These are phyloP conservation scores for Drosophila triauraria DNA, from an alignment of 1,140 invertebrate species.

Conservation along the genomic window DNA sequence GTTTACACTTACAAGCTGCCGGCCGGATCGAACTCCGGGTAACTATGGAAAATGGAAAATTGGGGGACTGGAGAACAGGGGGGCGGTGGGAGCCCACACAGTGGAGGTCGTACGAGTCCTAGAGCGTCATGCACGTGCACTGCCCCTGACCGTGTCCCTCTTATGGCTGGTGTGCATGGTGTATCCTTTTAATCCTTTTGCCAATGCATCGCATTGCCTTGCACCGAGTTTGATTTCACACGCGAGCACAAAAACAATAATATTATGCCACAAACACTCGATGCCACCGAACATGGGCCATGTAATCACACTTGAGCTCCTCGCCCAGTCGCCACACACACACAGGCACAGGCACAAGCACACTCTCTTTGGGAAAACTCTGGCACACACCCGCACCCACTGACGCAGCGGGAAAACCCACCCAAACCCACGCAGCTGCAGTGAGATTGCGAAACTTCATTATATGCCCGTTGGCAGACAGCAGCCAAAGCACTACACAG, in stretches of 20 bases:
- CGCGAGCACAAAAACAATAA: slow-evolving; percentile 83
- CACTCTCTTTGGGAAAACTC: slow-evolving; percentile 28
- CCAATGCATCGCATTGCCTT: slow-evolving; percentile 75
- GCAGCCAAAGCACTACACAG: slow-evolving; percentile 16
- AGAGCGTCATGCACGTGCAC: slow-evolving; percentile 42
- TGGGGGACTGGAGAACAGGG: neutral
- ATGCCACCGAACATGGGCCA: slow-evolving; percentile 77
- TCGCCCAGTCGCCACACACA: slow-evolving; percentile 24
- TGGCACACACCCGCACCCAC: neutral
- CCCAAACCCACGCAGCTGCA: slow-evolving; percentile 37
- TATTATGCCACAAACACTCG: slow-evolving; percentile 82
- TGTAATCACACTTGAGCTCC: slow-evolving; percentile 81
- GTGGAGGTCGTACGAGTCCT: slow-evolving; percentile 7
- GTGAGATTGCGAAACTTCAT: slow-evolving; percentile 81
- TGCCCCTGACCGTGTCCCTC: slow-evolving; percentile 5
- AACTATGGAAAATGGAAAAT: slow-evolving; percentile 13
- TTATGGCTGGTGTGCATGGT: slow-evolving; percentile 7
- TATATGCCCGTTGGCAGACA: slow-evolving; percentile 67
- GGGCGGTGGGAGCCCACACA: neutral
- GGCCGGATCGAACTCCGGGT: slow-evolving; percentile 34
- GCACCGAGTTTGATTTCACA: slow-evolving; percentile 80
- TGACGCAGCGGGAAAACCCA: slow-evolving; percentile 11
- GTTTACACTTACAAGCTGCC: slow-evolving; percentile 77
- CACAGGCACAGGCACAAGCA: slow-evolving; percentile 3
- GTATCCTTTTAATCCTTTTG: slow-evolving; percentile 82